Evolutionary conservation across 2,888 invertebrate genomes (phyloP).

Genomic region (Smittia sp.): DNA sequence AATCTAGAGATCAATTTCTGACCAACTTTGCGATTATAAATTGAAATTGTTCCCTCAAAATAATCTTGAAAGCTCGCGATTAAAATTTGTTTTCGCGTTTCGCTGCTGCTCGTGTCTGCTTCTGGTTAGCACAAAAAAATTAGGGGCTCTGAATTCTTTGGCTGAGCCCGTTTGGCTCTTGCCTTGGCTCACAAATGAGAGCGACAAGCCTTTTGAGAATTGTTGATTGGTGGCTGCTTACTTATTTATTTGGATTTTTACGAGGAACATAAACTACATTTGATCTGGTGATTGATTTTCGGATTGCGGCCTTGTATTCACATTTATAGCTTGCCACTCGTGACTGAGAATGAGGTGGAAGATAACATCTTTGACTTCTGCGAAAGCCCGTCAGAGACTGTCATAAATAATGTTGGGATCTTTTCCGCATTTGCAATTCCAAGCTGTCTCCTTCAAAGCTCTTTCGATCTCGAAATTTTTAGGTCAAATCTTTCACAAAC

Average conservation of each 20-base stretch:
- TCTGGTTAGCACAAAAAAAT: not conserved
- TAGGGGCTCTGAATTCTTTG: slow-evolving; percentile 3
- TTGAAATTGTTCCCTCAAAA: not conserved
- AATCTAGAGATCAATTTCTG: too few species aligned
- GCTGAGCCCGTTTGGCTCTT: not conserved
- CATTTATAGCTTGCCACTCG: too few species aligned
- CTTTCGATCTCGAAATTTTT: too few species aligned
- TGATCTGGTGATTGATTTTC: not conserved
- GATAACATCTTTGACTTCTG: too few species aligned
- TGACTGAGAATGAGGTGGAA: too few species aligned
- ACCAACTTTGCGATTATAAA: too few species aligned
- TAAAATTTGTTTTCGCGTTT: not conserved
- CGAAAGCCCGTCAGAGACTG: too few species aligned
- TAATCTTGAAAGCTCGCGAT: not conserved
- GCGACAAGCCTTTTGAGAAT: slow-evolving; percentile 27
- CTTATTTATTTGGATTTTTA: not conserved
- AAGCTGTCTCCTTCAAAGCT: too few species aligned
- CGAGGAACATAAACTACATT: not conserved
- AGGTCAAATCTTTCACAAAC: too few species aligned
- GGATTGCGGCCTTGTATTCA: not conserved
- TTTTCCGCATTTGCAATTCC: too few species aligned
- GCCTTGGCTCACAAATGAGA: not conserved
- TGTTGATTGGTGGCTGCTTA: slow-evolving; percentile 33
- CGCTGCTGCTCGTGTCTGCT: not conserved
- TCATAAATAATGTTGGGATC: too few species aligned